Base-by-base conservation (phyloP, 2,113 vertebrate genomes). In the Phrynosoma platyrhinos region DNA sequence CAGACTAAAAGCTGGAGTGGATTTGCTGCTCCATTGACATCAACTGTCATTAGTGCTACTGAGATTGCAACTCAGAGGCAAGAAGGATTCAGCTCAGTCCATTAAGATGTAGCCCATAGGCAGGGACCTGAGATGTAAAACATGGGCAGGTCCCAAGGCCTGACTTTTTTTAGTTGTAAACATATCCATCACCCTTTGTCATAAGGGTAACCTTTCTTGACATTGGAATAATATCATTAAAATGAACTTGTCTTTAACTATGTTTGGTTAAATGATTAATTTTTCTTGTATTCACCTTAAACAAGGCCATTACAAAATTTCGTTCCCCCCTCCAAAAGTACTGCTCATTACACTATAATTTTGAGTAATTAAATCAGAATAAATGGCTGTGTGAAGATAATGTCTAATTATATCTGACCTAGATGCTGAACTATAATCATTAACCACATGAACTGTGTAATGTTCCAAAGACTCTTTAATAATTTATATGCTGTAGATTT, bases 371-470 rank as follows among this genome's bases (percentile, higher is more conserved):
- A 98, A 97, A 96, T 96, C 94, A 95, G 97, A 98, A 98, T 97
- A 98, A 98, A 98, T 97, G 97, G 96, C 94, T 98, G 95, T 96
- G 96, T 92, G 94, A 96, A 97, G 97, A 97, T 97, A 97, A 96
- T 95, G 96, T 97, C 97, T 98, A 98, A 99, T 99, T 98, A 98
- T 97, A 97, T 97, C 96, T 98, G 98, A 99, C 98, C 98, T 96
- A 97, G 97, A 98, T 95, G 58, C 94, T 98, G 98, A 98, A 98
- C 98, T 98, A 94, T 96, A 92, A 97, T 98, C 98, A 98, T 98
- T 98, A 98, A 98, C 97, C 96, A 97, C 97, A 97, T 97, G 97
- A 98, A 98, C 97, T 98, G 97, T 97, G 96, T 97, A 97, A 98
- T 97, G 97, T 97, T 97, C 94, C 90, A 92, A 94, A 95, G 88